Conservation (phyloP, 1,140 invertebrate genomes). For the Sycophila sp. region DNA sequence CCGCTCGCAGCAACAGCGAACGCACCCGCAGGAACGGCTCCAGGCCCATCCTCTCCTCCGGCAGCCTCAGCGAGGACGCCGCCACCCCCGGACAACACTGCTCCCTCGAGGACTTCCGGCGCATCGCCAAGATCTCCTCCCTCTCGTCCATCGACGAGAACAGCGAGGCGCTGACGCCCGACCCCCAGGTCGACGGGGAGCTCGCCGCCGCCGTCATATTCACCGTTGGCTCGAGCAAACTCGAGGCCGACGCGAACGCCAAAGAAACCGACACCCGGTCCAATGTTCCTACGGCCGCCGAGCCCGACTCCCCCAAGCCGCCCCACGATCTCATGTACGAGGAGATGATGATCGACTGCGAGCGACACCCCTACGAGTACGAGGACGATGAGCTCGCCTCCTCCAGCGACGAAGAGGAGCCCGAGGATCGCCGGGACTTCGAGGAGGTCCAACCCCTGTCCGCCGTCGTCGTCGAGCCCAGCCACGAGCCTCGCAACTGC, state of each 20-base stretch:
- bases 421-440: background rate
- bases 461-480: background rate
- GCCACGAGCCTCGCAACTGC: background rate
- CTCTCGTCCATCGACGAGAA: conserved; percentile 63
- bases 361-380: conserved; percentile 32
- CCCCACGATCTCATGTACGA: conserved; percentile 55
- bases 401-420: conserved; percentile 13
- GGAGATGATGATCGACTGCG: conserved; percentile 5
- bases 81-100: conserved; percentile 45
- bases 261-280: conserved; percentile 36
- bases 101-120: conserved; percentile 52
- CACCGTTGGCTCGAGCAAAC: conserved; percentile 52
- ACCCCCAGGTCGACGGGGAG: conserved; percentile 19
- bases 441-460: background rate
- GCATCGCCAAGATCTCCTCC: conserved; percentile 61
- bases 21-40: conserved; percentile 75
- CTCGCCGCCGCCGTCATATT: conserved; percentile 50
- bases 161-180: conserved; percentile 52
- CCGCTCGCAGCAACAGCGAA: conserved; percentile 76
- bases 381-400: background rate
- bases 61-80: conserved; percentile 56
- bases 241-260: conserved; percentile 25
- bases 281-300: conserved; percentile 48
- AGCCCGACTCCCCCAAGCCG: conserved; percentile 46
- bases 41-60: conserved; percentile 63